Evolutionary conservation across 2,113 vertebrate species (phyloP).

Genomic region (Xyliphius kryptos): DNA sequence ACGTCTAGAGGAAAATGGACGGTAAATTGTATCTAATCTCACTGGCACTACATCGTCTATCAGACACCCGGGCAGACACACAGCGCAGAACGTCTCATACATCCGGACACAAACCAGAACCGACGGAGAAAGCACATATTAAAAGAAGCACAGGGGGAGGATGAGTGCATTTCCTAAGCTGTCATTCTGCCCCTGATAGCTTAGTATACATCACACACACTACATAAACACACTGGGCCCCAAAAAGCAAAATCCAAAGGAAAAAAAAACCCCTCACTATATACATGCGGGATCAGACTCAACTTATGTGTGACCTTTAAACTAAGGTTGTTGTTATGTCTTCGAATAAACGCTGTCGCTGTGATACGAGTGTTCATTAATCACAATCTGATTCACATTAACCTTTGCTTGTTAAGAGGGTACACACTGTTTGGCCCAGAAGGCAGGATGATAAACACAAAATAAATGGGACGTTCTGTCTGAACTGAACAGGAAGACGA

Average conservation of each 20-base stretch:
- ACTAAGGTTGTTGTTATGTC: conserved; percentile 47
- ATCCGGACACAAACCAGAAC: conserved; percentile 29
- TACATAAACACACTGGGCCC: conserved; percentile 32
- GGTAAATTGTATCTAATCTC: conserved; percentile 51
- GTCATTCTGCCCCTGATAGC: conserved; percentile 49
- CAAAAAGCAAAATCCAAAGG: neutral
- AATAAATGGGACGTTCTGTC: conserved; percentile 29
- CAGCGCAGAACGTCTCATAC: conserved; percentile 10
- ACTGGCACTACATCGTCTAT: conserved; percentile 53
- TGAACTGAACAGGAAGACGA: conserved; percentile 11
- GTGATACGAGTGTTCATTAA: conserved; percentile 14
- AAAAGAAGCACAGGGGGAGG: conserved; percentile 32
- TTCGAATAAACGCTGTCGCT: conserved; percentile 21
- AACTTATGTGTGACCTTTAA: conserved; percentile 20
- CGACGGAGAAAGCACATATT: conserved; percentile 27
- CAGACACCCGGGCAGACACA: conserved; percentile 36
- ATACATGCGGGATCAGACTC: conserved; percentile 5
- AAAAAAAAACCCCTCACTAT: neutral
- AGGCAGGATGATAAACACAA: conserved; percentile 44
- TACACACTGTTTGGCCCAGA: conserved; percentile 14
- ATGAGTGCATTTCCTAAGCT: conserved; percentile 31
- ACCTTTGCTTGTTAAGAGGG: neutral
- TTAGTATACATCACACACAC: conserved; percentile 46
- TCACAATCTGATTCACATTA: conserved; percentile 2
- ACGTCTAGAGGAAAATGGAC: conserved; percentile 42